Evolutionary conservation across 2,113 vertebrate species (phyloP).

Genomic region (Hyaena hyaena): DNA sequence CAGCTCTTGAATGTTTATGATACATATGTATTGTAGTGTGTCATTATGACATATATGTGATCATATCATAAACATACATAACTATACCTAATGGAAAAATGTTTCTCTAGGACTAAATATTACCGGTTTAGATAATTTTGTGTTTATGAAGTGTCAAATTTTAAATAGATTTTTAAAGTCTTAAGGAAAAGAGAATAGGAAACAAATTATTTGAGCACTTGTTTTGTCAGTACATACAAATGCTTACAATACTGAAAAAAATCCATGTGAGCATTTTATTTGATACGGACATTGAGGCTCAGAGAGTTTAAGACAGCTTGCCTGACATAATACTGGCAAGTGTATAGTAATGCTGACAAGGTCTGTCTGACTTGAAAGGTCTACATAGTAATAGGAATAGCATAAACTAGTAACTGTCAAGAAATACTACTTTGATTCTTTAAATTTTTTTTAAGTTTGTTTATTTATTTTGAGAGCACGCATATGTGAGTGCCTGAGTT

Average conservation of each 20-base stretch:
- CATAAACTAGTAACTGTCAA: not conserved
- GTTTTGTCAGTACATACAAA: not conserved
- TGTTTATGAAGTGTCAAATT: not conserved
- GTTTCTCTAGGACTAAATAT: not conserved
- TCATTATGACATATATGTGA: too few species aligned
- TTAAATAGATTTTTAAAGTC: not conserved
- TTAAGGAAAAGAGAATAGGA: not conserved
- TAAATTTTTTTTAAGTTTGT: too few species aligned
- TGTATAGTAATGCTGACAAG: not conserved
- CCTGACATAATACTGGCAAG: not conserved
- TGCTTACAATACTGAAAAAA: not conserved
- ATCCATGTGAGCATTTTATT: not conserved
- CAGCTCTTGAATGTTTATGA: conserved; percentile 13
- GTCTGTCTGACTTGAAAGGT: not conserved
- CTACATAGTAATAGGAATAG: not conserved
- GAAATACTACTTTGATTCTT: not conserved
- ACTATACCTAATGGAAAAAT: not conserved
- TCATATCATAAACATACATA: not conserved
- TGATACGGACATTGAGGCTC: not conserved
- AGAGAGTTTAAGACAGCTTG: not conserved
- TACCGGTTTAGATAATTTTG: not conserved
- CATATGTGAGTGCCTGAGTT: too few species aligned
- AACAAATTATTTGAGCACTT: not conserved
- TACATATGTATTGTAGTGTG: not conserved
- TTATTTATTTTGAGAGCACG: too few species aligned